Conservation (phyloP, 2,113 vertebrate species). For the Cinclus cinclus region DNA sequence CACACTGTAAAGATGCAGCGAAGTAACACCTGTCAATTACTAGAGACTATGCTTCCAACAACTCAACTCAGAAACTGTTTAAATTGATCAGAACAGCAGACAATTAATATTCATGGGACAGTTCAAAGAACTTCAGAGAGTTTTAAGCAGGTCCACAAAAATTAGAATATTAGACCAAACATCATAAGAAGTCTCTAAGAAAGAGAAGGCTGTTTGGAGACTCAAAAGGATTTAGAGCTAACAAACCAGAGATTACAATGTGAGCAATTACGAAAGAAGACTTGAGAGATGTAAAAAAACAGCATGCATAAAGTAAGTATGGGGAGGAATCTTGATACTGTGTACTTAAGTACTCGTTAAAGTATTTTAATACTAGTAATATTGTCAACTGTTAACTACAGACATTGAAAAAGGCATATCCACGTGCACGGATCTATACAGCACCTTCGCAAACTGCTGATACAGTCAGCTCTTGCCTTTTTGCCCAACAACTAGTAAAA, state of each 20-base stretch:
- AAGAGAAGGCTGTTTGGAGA: neutral
- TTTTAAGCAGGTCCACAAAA: neutral
- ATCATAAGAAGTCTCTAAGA: neutral
- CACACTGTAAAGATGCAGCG: neutral
- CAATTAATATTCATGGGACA: neutral
- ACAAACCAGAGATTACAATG: neutral
- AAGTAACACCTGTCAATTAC: neutral
- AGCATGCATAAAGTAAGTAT: neutral
- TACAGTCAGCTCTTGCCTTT: neutral
- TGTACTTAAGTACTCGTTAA: neutral
- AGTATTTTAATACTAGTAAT: neutral
- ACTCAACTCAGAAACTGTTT: neutral
- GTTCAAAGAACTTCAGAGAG: neutral
- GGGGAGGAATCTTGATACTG: neutral
- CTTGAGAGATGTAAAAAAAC: neutral
- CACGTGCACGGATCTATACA: neutral
- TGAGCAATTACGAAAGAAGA: neutral
- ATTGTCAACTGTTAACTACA: neutral
- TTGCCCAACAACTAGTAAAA: neutral
- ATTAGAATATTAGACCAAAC: neutral
- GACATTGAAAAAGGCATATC: neutral
- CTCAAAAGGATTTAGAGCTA: neutral
- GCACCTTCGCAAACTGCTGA: neutral
- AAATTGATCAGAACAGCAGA: neutral
- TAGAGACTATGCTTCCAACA: neutral